Conservation (phyloP, 1,140 invertebrate species). For the Drosophila malerkotliana region DNA sequence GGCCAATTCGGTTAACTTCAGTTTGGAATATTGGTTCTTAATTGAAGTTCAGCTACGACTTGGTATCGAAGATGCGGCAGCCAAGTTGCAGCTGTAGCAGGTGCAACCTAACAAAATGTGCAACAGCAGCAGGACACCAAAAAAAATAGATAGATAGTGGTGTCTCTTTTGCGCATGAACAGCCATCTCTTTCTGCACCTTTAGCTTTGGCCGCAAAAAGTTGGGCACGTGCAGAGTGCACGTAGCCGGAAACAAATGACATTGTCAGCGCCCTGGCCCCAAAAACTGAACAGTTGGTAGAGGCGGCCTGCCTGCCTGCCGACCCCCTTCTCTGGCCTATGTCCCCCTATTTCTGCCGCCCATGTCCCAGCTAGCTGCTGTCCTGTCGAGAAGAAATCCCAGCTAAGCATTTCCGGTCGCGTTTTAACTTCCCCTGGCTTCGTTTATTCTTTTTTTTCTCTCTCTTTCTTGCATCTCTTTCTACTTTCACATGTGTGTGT, state of each 20-base stretch:
- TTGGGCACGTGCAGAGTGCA: conserved; percentile 67
- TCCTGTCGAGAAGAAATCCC: conserved; percentile 63
- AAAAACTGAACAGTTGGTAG: conserved; percentile 21
- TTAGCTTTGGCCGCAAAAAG: conserved; percentile 29
- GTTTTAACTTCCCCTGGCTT: conserved; percentile 34
- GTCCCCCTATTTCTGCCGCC: too few species aligned
- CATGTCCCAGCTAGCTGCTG: conserved; percentile 1
- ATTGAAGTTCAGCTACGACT: conserved; percentile 57
- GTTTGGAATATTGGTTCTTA: conserved; percentile 53
- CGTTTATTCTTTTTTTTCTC: background rate
- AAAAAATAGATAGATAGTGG: background rate
- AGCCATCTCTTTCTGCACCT: background rate
- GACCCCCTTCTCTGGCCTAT: too few species aligned
- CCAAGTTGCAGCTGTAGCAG: conserved; percentile 46
- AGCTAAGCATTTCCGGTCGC: conserved; percentile 76
- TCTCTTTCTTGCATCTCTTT: background rate
- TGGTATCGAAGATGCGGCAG: conserved; percentile 14
- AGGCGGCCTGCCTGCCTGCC: too few species aligned
- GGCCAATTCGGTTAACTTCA: conserved; percentile 44
- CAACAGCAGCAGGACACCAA: background rate
- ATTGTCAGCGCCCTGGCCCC: conserved; percentile 68
- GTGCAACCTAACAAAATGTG: conserved; percentile 23
- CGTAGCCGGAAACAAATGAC: conserved; percentile 79
- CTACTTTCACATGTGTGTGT: background rate
- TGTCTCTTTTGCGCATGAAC: background rate